Conservation (phyloP, 2,113 vertebrate species). For the Apodemus sylvaticus region DNA sequence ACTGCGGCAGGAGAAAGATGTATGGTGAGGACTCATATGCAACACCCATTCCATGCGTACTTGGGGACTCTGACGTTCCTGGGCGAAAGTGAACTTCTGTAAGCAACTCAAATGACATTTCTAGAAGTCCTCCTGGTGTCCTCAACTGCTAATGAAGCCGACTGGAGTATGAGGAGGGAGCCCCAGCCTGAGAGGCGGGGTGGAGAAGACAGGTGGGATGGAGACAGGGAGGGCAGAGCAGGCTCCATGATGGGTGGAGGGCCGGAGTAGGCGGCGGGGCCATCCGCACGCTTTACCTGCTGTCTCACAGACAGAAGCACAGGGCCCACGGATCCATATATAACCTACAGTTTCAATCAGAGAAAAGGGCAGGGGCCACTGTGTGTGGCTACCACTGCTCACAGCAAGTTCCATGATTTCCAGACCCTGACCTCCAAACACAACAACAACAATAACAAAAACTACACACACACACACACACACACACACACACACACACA, state of each 20-base stretch:
- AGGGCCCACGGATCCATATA: neutral
- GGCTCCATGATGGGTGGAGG: neutral
- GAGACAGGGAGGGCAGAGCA: neutral
- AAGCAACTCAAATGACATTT: neutral
- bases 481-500: neutral
- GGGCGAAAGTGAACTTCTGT: neutral
- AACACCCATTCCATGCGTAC: neutral
- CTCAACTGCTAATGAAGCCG: neutral
- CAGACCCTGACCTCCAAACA: neutral
- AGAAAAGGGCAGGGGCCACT: conserved; percentile 7
- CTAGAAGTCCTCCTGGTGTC: neutral
- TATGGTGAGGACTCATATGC: neutral
- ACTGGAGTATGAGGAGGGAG: neutral
- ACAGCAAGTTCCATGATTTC: neutral
- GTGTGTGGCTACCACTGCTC: neutral
- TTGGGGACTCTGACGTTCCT: neutral
- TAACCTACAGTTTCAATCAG: neutral
- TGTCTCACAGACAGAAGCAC: neutral
- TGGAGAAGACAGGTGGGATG: neutral
- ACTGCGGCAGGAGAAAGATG: neutral
- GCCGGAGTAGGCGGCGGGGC: neutral
- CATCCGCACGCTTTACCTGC: neutral
- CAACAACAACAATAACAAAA: neutral
- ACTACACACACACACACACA: neutral
- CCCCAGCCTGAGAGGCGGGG: neutral